Evolutionary conservation across 1,140 invertebrate genomes (phyloP), one percentile per base, ranked within the genome.

Genomic region (Heliconius hermathena): DNA sequence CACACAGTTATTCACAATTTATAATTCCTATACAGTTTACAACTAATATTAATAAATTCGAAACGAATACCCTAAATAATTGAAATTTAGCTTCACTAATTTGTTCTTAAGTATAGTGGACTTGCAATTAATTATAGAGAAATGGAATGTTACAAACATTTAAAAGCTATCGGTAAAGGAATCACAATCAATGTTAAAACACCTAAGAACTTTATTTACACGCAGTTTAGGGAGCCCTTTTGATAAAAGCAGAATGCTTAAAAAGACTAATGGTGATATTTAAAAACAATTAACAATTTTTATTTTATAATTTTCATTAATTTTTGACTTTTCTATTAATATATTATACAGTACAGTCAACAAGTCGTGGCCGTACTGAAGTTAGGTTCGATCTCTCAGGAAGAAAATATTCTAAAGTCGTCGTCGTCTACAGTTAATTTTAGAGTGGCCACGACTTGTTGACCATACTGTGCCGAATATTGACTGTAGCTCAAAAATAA

Each of bases 1-100:
- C 91, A 93, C 92, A 94, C 92, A 91, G 82, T 90, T 93, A 93
- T 93, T 92, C 90, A 92, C 90, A 93, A 88, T 89, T 88, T 88
- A 86, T 87, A 87, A 82, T 83, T 88, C 83, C 83, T 91, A 87
- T 91, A 89, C 91, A 92, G 77, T 84, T 91, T 88, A 91, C 83
- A 89, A 87, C 88, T 92, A 92, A 89, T 88, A 82, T 88, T 91
- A 91, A 87, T 93, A 93, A 93, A 93, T 93, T 93, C 92, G 91
- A 93, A 93, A 92, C 85, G 83, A 92, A 93, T 89, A 85, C 83
- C 85, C 87, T 90, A 85, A 84, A 84, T 84, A 86, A 85, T 88
- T 88, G 89, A 89, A 89, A 87, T 81, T 75, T 74, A 78, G 76
- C 72, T 76, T 76, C 78, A 78, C 78, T 84, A 79, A 60, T 74